A percentile compares a stretch with the other conserved stretches of the same genome.
phyloP scores from a whole-genome alignment of 2,888 invertebrate genomes.

The Zootermopsis nevadensis region DNA sequence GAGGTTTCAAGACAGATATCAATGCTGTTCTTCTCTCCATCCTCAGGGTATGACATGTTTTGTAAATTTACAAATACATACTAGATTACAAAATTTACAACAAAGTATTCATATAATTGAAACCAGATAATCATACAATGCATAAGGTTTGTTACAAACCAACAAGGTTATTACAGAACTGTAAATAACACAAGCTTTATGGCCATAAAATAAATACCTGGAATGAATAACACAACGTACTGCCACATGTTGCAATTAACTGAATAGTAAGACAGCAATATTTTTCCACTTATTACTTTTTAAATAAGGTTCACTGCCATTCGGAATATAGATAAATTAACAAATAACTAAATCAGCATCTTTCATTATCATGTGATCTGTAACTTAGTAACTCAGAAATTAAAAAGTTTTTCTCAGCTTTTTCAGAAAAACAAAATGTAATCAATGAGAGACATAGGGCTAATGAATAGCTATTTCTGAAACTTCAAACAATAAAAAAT shows the following conservation, averaged over 20 bases:
- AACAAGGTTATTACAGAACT: neutral
- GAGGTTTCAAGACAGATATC: too few relatives aligned
- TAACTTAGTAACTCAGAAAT: neutral
- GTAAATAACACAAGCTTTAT: neutral
- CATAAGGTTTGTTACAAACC: neutral
- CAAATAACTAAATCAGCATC: neutral
- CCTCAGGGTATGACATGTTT: too few relatives aligned
- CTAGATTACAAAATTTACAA: too few relatives aligned
- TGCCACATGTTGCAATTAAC: neutral
- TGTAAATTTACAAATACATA: too few relatives aligned
- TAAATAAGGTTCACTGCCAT: neutral
- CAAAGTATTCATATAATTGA: neutral
- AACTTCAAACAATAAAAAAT: neutral
- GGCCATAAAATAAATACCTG: neutral
- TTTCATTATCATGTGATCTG: neutral
- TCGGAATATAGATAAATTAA: neutral
- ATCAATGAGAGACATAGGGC: neutral
- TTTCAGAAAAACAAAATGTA: neutral
- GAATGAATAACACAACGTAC: neutral
- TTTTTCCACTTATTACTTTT: neutral
- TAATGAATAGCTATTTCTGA: neutral
- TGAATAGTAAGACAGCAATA: neutral
- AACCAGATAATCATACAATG: neutral
- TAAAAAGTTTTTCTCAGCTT: neutral
- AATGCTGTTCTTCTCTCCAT: too few relatives aligned